Evolutionary conservation across 2,113 vertebrate genomes (phyloP), one percentile per base, ranked within the genome.

Genomic region (Psittacula cyanocephala): DNA sequence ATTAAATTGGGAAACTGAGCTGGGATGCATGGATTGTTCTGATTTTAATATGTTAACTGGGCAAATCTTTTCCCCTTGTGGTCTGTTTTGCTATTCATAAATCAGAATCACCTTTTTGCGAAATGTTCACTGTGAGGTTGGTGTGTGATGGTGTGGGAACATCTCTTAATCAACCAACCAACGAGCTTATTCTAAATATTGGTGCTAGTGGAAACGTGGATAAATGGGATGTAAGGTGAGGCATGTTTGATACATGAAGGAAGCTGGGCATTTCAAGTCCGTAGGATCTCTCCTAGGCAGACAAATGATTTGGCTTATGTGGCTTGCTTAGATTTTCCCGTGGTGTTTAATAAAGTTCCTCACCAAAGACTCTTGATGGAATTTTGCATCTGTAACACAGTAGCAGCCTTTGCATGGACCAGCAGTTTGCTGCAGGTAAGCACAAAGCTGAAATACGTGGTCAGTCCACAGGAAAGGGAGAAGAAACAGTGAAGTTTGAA

Each of bases 1-100:
- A 70, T 60, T 95, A 85, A 93, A 89, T 57, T 68, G 78, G 35
- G 85, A 95, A 87, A 41, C 47, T 57, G 83, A 81, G 75, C 81
- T 64, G 10, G 60, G 44, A 47, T 53, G 2, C 31, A 9, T 52
- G 75, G 23, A 11, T 89, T 67, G 69, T 63, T 89, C 69, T 78
- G 77, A 27, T 67, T 91, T 87, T 70, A 47, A 7, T 46, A 28
- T 3, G 39, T 75, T 39, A 46, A 53, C 69, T 37, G 46, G 69
- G 69, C 39, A 65, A 16, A 31, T 62, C 0, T 6, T 65, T 86
- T 69, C 43, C 39, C 41, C 25, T 37, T 47, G 12, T 37, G 29
- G 15, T 8, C 49, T 67, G 11, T 76, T 76, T 44, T 90, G 27
- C 24, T 71, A 1, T 63, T 88, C 50, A 11, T 9, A 23, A 74